These are phyloP conservation scores for Bombylius major DNA, from an alignment of 2,888 invertebrate genomes.

Conservation along the genomic window DNA sequence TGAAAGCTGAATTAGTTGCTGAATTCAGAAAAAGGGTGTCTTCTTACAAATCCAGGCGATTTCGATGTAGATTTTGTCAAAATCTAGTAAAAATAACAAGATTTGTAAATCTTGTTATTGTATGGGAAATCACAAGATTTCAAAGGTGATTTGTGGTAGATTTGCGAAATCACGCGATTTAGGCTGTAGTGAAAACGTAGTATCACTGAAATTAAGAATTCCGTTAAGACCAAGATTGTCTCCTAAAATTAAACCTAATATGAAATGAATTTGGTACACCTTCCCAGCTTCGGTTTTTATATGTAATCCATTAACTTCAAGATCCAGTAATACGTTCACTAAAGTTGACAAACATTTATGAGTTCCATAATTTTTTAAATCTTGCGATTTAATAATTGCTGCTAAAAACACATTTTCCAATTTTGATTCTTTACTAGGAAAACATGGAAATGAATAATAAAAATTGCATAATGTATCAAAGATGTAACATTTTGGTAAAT, in stretches of 20 bases:
- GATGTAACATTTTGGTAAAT: no score
- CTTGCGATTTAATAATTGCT: neutral
- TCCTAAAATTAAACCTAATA: neutral
- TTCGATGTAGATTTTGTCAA: no score
- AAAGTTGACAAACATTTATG: slow-evolving; percentile 2
- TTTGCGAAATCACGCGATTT: no score
- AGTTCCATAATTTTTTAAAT: slow-evolving; percentile 4
- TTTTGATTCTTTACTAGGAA: slow-evolving; percentile 3
- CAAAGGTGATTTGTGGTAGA: no score
- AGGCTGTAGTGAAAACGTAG: no score
- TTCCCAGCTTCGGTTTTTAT: neutral
- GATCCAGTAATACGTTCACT: neutral
- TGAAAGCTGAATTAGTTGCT: no score
- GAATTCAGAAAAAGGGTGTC: no score
- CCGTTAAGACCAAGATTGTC: neutral
- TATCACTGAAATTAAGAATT: no score
- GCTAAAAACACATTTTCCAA: slow-evolving; percentile 4
- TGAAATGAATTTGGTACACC: neutral
- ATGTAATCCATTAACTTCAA: neutral
- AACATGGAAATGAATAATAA: slow-evolving; percentile 8
- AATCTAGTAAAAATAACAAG: no score
- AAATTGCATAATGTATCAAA: slow-evolving; percentile 4
- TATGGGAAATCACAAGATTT: no score
- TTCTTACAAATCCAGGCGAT: no score
- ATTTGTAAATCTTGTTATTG: no score